Evolutionary conservation across 64 coral and sea anemone species (phyloP).

Genomic region (Anthopleura sola): DNA sequence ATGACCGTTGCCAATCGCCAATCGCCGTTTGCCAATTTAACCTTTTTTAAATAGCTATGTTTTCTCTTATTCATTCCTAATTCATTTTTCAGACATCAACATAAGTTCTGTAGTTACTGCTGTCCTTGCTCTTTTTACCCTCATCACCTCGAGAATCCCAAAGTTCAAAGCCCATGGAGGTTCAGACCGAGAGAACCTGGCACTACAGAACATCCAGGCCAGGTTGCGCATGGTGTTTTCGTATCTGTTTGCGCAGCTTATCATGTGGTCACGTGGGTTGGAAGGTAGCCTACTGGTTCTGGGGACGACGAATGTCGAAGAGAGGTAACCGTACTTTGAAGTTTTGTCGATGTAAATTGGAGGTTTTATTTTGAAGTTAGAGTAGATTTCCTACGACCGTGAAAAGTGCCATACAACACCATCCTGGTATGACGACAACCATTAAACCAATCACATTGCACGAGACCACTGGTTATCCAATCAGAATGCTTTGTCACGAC

Average conservation of each 20-base stretch:
- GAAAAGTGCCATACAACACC: too few species aligned
- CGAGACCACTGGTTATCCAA: too few species aligned
- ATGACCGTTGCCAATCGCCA: too few species aligned
- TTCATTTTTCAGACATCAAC: slow-evolving; percentile 57
- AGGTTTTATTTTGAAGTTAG: too few species aligned
- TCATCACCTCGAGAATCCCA: slow-evolving; percentile 74
- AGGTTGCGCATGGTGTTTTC: slow-evolving; percentile 94
- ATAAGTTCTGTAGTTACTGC: slow-evolving; percentile 77
- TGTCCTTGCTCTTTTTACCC: slow-evolving; percentile 82
- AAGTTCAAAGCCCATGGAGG: slow-evolving; percentile 93
- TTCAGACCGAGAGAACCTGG: slow-evolving; percentile 78
- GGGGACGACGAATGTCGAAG: slow-evolving; percentile 92
- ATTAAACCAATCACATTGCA: too few species aligned
- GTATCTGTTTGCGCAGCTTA: slow-evolving; percentile 95
- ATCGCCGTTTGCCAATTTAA: too few species aligned
- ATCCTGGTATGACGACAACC: too few species aligned
- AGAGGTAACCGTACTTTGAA: slow-evolving; percentile 43
- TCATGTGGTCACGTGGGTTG: slow-evolving; percentile 86
- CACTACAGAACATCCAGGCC: slow-evolving; percentile 96
- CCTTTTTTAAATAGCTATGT: too few species aligned
- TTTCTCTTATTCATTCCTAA: too few species aligned
- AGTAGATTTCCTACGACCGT: too few species aligned
- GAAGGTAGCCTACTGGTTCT: slow-evolving; percentile 77
- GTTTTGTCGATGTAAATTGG: too few species aligned
- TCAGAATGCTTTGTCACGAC: too few species aligned